Percentiles rank a stretch among this genome's conserved stretches.
Evolutionary conservation across 1,140 invertebrate genomes (phyloP).

Genomic region (Saccostrea echinata): DNA sequence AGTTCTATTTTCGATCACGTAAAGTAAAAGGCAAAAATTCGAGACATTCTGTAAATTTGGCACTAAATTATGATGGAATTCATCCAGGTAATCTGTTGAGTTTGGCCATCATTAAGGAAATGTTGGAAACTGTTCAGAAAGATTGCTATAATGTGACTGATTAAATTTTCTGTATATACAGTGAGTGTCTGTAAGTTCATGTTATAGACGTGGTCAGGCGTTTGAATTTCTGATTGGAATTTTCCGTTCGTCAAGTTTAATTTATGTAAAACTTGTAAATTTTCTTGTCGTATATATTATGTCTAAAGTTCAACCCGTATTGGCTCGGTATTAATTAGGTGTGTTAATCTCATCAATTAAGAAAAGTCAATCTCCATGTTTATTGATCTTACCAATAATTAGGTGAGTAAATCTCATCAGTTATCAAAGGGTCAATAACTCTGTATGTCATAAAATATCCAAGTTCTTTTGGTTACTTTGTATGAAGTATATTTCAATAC

Average conservation of each 20-base stretch:
- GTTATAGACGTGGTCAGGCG: not conserved
- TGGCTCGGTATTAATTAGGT: not conserved
- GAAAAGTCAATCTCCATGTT: not conserved
- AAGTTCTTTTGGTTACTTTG: not conserved
- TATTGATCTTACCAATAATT: not conserved
- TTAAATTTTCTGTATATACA: not conserved
- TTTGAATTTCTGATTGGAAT: constrained; percentile 15
- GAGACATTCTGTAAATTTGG: too few relatives aligned
- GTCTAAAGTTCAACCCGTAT: not conserved
- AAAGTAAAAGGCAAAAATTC: too few relatives aligned
- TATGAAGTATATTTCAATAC: not conserved
- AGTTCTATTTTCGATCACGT: too few relatives aligned
- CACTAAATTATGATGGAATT: not conserved
- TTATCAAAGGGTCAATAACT: not conserved
- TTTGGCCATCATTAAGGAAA: not conserved
- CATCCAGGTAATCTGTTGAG: not conserved
- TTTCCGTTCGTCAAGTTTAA: too few relatives aligned
- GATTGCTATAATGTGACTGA: not conserved
- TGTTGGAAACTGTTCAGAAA: not conserved
- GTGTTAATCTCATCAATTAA: not conserved
- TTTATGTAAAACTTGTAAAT: too few relatives aligned
- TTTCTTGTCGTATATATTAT: too few relatives aligned
- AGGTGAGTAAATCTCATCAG: not conserved
- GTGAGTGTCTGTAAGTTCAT: not conserved
- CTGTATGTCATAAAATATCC: not conserved